phyloP scores from a whole-genome alignment of 2,113 vertebrate species.

The Serinus canaria region DNA sequence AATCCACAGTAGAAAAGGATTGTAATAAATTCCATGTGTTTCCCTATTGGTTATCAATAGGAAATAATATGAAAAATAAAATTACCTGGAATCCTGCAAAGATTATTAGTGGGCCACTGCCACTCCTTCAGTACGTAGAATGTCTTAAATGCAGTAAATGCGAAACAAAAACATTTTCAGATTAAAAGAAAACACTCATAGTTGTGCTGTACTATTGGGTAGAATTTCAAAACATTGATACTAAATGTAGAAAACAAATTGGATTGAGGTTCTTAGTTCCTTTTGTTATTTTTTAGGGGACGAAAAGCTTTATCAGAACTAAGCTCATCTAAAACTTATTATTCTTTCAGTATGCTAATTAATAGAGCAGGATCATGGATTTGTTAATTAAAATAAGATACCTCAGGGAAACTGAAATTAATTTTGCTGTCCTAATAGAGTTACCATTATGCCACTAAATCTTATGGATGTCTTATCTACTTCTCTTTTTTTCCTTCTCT shows the following conservation, averaged over 20 bases:
- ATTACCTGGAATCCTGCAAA: background rate
- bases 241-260: slow-evolving; percentile 62
- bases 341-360: slow-evolving; percentile 73
- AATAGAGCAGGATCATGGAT: slow-evolving; percentile 69
- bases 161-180: slow-evolving; percentile 16
- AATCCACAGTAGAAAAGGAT: background rate
- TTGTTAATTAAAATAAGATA: slow-evolving; percentile 80
- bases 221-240: slow-evolving; percentile 31
- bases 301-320: slow-evolving; percentile 71
- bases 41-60: background rate
- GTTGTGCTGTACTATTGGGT: background rate
- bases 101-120: background rate
- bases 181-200: slow-evolving; percentile 27
- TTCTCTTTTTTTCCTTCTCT: background rate
- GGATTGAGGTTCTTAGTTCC: slow-evolving; percentile 53
- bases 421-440: slow-evolving; percentile 76
- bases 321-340: slow-evolving; percentile 69
- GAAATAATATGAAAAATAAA: slow-evolving; percentile 13
- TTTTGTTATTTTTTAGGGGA: slow-evolving; percentile 64
- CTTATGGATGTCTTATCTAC: slow-evolving; percentile 49
- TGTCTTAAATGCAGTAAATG: background rate
- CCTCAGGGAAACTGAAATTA: slow-evolving; percentile 75
- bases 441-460: slow-evolving; percentile 64
- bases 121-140: background rate
- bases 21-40: background rate